Percentiles rank a stretch among this genome's conserved stretches.
Conservation (phyloP, 2,797 vertebrate genomes). For the Falco peregrinus region DNA sequence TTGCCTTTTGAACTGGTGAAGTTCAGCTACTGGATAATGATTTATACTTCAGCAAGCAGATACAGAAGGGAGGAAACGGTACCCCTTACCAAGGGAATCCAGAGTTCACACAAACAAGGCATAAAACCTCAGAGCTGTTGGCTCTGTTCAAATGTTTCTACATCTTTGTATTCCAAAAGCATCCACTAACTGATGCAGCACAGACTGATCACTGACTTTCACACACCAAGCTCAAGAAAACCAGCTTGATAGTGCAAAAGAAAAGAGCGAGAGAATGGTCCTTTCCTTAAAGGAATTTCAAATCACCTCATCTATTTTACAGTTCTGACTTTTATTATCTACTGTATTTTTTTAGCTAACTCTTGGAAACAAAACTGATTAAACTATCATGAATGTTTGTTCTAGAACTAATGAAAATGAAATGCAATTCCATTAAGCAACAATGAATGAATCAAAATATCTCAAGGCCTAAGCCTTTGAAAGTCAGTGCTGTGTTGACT, state of each 20-base stretch:
- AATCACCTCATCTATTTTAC: background rate
- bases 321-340: background rate
- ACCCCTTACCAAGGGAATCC: background rate
- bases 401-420: background rate
- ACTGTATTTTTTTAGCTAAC: background rate
- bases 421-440: background rate
- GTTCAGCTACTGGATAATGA: background rate
- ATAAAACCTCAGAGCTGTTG: constrained; percentile 54
- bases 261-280: background rate
- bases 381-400: background rate
- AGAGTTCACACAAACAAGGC: constrained; percentile 4
- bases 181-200: constrained; percentile 61
- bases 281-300: background rate
- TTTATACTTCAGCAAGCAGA: constrained; percentile 1
- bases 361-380: background rate
- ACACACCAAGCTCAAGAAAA: constrained; percentile 36
- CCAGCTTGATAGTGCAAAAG: background rate
- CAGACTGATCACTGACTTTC: constrained; percentile 41
- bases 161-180: constrained; percentile 73
- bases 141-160: constrained; percentile 53
- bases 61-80: constrained; percentile 28
- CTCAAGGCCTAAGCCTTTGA: background rate
- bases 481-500: background rate
- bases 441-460: background rate
- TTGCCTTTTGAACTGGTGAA: background rate